Base-by-base conservation (phyloP, 2,888 invertebrate species). In the Pelosia muscerda region DNA sequence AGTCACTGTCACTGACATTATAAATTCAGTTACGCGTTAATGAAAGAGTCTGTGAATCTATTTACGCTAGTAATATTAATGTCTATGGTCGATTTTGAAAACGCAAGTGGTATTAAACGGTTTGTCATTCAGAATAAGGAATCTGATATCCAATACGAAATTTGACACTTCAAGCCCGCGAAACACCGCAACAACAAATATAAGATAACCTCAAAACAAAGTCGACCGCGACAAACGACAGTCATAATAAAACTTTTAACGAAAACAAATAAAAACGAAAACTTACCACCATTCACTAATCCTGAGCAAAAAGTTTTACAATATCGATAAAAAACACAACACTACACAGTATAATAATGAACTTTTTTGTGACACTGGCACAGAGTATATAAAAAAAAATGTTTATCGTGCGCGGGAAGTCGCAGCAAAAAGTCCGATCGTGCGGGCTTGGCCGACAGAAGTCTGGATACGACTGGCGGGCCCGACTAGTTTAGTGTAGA, bases 401-500 rank as follows among this genome's bases (percentile, higher is more conserved):
- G 73, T 73, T 75, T 73, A 66, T 73, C 77, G 80, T 69, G 74
- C 65, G 78, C 75, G 68, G 72, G 60, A 62, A 66, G 61, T 65
- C 63, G 68, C 65, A 72, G 73, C 74, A 71, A 76, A 76, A 73
- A 73, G 65, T 74, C 74, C 74, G 74, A 69, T 74, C 71, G 75
- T 79, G 77, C 84, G 84, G 65, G 82, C 69, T 77, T 25, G 64
- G 69, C 53, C 71, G 72, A 66, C 80, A 76, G 78, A 75, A 79
- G 84, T 79, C 77, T 74, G 66, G 68, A 67, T 71, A 68, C 81
- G 73, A 86, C 85, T 85, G 83, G 70, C 81, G 76, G 64, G 65
- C 62, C 65, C 55, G 65, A 67, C 72, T 74, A 71, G 74, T 69
- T 73, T 34, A 54, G 66, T 63, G 53, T 26, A 31, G 62, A 65